Percentiles rank a stretch among this genome's conserved stretches.
phyloP scores from a whole-genome alignment of 2,113 vertebrate genomes.

The Catagonus wagneri region DNA sequence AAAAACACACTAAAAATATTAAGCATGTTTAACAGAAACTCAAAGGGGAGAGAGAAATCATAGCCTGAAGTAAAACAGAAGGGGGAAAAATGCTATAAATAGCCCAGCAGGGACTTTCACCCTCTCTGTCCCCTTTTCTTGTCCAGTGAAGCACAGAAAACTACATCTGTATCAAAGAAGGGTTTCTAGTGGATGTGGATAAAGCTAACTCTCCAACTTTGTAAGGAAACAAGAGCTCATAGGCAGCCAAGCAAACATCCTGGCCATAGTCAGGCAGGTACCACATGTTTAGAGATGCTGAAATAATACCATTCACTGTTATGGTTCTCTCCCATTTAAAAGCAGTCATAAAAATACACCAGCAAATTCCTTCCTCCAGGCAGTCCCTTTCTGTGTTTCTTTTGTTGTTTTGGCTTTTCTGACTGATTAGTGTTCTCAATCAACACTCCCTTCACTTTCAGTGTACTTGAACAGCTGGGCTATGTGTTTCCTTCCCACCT shows the following conservation, averaged over 20 bases:
- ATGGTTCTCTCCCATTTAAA: constrained; percentile 78
- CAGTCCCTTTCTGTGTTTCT: constrained; percentile 50
- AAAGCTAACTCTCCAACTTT: constrained; percentile 57
- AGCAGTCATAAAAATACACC: constrained; percentile 76
- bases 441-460: neutral
- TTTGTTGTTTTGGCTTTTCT: constrained; percentile 61
- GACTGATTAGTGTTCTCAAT: constrained; percentile 62
- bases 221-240: constrained; percentile 64
- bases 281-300: constrained; percentile 78
- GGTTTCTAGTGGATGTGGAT: constrained; percentile 28
- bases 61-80: neutral
- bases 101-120: neutral
- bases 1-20: constrained; percentile 72
- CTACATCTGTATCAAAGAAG: neutral
- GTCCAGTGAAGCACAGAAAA: constrained; percentile 1
- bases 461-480: neutral
- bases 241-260: constrained; percentile 83
- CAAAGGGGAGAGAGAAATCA: neutral
- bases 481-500: neutral
- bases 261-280: constrained; percentile 82
- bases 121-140: constrained; percentile 49
- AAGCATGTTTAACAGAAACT: constrained; percentile 76
- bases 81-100: neutral
- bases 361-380: constrained; percentile 67
- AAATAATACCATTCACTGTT: constrained; percentile 81